Conservation (phyloP, 2,888 invertebrate species). For the Sceliomorpha sp. region DNA sequence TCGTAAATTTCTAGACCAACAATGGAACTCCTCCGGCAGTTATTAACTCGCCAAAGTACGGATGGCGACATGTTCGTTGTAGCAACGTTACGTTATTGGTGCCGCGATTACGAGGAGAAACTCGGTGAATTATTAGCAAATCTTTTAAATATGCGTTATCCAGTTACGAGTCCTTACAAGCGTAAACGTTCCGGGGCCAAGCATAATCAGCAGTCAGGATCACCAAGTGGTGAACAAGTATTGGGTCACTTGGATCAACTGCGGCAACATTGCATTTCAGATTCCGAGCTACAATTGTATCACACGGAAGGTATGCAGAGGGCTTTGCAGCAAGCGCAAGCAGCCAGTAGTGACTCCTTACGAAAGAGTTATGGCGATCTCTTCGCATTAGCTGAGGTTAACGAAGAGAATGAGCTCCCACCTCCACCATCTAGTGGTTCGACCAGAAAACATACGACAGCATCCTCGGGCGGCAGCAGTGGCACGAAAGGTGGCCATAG, state of each 20-base stretch:
- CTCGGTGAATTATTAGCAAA: constrained; percentile 90
- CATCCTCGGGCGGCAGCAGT: constrained; percentile 62
- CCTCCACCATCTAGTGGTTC: constrained; percentile 82
- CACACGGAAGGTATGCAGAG: constrained; percentile 95
- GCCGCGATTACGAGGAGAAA: constrained; percentile 94
- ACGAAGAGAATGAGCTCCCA: constrained; percentile 87
- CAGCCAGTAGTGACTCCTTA: constrained; percentile 92
- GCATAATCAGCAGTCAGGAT: constrained; percentile 86
- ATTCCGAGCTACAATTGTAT: constrained; percentile 84
- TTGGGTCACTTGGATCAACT: constrained; percentile 96
- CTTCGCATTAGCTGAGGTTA: constrained; percentile 90
- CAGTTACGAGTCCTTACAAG: constrained; percentile 94
- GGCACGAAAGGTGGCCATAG: constrained; percentile 66
- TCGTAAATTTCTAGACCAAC: constrained; percentile 85
- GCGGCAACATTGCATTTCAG: constrained; percentile 85
- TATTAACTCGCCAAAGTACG: constrained; percentile 88
- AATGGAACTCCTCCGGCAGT: constrained; percentile 90
- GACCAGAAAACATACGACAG: constrained; percentile 69
- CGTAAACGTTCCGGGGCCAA: constrained; percentile 89
- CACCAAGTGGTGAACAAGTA: constrained; percentile 91
- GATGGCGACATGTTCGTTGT: constrained; percentile 93
- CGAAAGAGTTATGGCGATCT: constrained; percentile 95
- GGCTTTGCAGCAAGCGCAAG: constrained; percentile 93
- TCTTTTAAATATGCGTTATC: constrained; percentile 90
- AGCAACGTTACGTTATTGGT: constrained; percentile 96